phyloP scores from a whole-genome alignment of 2,797 vertebrate species.

The Halcyon chelicuti region DNA sequence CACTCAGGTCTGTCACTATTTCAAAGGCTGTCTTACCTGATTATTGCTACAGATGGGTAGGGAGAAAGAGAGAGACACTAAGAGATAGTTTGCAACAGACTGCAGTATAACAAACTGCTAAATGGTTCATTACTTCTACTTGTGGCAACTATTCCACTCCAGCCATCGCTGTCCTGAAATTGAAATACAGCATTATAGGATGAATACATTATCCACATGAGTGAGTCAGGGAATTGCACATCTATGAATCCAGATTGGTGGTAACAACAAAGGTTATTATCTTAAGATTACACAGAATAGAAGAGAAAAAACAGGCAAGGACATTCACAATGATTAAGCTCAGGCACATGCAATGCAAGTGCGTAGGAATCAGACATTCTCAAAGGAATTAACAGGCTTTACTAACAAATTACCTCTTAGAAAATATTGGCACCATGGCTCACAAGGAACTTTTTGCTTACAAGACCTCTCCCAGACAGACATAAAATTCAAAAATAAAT shows the following conservation, averaged over 20 bases:
- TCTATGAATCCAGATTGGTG: background rate
- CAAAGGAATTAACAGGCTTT: background rate
- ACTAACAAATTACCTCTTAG: background rate
- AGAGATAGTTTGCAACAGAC: background rate
- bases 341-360: background rate
- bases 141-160: background rate
- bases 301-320: background rate
- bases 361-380: background rate
- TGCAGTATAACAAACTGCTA: background rate
- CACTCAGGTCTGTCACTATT: background rate
- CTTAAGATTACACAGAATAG: background rate
- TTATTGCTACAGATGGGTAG: background rate
- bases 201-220: background rate
- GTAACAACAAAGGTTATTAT: background rate
- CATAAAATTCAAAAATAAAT: background rate
- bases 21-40: background rate
- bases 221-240: background rate
- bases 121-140: slow-evolving; percentile 42
- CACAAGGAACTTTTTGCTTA: background rate
- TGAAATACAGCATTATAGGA: background rate
- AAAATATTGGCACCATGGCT: background rate
- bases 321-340: background rate
- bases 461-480: background rate
- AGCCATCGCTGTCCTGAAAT: background rate
- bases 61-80: background rate